phyloP scores from a whole-genome alignment of 2,113 vertebrate species.

The Rhea americana region DNA sequence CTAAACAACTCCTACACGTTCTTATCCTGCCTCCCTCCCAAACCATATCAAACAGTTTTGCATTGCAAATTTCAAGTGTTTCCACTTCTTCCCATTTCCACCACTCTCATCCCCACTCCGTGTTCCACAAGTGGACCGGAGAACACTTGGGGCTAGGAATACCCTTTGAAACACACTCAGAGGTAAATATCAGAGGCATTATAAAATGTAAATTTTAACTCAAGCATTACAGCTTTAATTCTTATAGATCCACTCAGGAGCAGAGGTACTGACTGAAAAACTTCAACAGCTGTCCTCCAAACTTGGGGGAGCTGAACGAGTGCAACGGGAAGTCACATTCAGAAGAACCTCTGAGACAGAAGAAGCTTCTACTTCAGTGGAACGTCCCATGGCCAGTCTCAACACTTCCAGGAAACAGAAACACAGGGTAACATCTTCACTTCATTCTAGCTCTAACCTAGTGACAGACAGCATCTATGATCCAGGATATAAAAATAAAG shows the following conservation, averaged over 20 bases:
- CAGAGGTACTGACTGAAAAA: rapidly evolving
- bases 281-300: not conserved
- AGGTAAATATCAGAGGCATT: not conserved
- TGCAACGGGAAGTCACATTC: rapidly evolving
- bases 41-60: not conserved
- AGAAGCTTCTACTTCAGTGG: rapidly evolving
- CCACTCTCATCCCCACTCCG: not conserved
- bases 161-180: not conserved
- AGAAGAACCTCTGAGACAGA: not conserved
- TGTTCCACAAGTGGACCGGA: not conserved
- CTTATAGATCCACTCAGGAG: not conserved
- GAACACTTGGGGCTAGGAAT: rapidly evolving
- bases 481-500: not conserved
- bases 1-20: not conserved
- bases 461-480: not conserved
- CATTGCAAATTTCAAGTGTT: not conserved
- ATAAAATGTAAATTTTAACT: not conserved
- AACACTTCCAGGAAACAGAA: not conserved
- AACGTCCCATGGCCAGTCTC: not conserved
- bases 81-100: not conserved
- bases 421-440: not conserved
- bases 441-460: not conserved
- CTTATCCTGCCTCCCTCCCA: not conserved
- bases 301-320: not conserved
- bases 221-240: not conserved